Percentiles rank a stretch among this genome's conserved stretches.
Evolutionary conservation across 2,113 vertebrate genomes (phyloP).

Genomic region (Coptodon rendalli): DNA sequence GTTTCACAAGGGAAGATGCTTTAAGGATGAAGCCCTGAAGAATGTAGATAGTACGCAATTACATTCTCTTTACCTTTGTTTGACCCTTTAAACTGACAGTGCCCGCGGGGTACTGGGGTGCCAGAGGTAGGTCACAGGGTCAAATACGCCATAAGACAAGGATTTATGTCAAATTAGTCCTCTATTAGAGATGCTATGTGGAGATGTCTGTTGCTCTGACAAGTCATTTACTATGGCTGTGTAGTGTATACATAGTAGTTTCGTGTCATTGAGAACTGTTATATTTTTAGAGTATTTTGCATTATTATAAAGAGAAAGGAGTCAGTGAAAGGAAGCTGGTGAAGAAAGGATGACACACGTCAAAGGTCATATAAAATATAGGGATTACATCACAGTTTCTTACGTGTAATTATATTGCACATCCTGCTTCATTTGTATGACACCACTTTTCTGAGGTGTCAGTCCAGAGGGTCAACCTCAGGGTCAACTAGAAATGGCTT

Average conservation of each 20-base stretch:
- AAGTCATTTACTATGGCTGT: neutral
- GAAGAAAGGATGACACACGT: neutral
- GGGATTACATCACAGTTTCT: neutral
- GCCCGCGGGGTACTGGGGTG: conserved; percentile 59
- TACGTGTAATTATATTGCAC: neutral
- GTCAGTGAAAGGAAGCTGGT: neutral
- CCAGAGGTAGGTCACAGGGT: conserved; percentile 42
- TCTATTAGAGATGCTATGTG: conserved; percentile 19
- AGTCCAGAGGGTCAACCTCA: neutral
- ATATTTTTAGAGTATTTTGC: neutral
- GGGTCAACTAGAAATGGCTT: neutral
- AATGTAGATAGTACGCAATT: conserved; percentile 59
- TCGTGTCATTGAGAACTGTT: neutral
- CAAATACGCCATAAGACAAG: conserved; percentile 63
- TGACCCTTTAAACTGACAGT: conserved; percentile 69
- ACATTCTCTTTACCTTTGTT: conserved; percentile 55
- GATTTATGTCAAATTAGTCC: conserved; percentile 72
- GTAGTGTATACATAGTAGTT: neutral
- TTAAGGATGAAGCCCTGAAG: conserved; percentile 49
- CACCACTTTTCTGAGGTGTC: neutral
- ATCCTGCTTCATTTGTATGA: neutral
- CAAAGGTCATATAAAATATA: neutral
- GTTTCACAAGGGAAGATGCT: conserved; percentile 47
- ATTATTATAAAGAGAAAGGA: neutral
- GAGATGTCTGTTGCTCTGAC: conserved; percentile 23